Conservation (phyloP, 2,888 invertebrate genomes). For the Palloptera scutellata region DNA sequence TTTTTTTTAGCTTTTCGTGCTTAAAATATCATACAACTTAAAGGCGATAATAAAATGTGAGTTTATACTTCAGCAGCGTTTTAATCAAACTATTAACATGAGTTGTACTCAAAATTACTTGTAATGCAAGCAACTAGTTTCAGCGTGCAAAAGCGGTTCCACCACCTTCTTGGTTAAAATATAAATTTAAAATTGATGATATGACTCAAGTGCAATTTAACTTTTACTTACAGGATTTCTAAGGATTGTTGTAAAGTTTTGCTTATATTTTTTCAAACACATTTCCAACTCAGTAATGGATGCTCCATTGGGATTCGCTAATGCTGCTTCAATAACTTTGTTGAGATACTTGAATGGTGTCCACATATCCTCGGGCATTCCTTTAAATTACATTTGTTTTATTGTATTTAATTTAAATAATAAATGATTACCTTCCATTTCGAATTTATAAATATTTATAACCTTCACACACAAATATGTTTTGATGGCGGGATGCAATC, state of each 20-base stretch:
- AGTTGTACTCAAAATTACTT: background rate
- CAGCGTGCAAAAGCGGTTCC: no score
- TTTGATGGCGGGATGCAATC: no score
- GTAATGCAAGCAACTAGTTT: no score
- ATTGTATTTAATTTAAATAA: no score
- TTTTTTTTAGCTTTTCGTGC: no score
- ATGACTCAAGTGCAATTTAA: background rate
- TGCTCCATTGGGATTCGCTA: slow-evolving; percentile 71
- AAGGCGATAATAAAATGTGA: no score
- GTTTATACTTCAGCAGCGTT: no score
- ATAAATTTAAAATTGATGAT: background rate
- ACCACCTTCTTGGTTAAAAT: background rate
- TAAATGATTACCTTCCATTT: no score
- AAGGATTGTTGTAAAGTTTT: slow-evolving; percentile 83
- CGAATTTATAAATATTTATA: no score
- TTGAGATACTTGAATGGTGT: slow-evolving; percentile 83
- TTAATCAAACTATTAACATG: no score
- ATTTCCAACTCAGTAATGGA: slow-evolving; percentile 73
- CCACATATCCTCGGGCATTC: slow-evolving; percentile 77
- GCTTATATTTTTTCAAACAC: slow-evolving; percentile 80
- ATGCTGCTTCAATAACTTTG: slow-evolving; percentile 73
- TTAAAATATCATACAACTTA: no score
- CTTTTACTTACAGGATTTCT: slow-evolving; percentile 80
- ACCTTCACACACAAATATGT: no score
- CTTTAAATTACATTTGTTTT: slow-evolving; percentile 35